Percentiles rank a stretch among this genome's conserved stretches.
These are phyloP conservation scores for Disparrhopalites patrizii DNA, from an alignment of 2,888 invertebrate species.

Conservation along the genomic window DNA sequence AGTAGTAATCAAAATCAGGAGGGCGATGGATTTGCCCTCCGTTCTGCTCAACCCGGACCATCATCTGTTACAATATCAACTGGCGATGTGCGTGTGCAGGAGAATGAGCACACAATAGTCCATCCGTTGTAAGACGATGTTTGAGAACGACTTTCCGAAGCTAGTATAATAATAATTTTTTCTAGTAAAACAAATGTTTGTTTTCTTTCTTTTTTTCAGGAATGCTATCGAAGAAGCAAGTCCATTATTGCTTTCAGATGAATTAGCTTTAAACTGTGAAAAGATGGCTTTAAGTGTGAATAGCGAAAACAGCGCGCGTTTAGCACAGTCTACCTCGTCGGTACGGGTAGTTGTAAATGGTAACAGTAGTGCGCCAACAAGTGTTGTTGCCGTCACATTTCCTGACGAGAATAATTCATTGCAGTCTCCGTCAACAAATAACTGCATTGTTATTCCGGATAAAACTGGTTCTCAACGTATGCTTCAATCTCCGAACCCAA, in stretches of 20 bases:
- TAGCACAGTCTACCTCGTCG: not conserved
- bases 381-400: conserved; percentile 11
- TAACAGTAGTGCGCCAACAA: conserved; percentile 1
- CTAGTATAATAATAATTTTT: too few relatives aligned
- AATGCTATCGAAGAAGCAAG: too few relatives aligned
- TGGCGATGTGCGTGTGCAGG: not conserved
- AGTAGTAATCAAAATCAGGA: not conserved
- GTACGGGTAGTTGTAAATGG: conserved; percentile 7
- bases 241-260: too few relatives aligned
- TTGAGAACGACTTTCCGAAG: too few relatives aligned
- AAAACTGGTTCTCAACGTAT: too few relatives aligned
- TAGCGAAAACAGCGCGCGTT: not conserved
- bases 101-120: not conserved
- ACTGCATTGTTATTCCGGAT: too few relatives aligned
- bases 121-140: not conserved
- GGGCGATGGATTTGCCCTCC: not conserved
- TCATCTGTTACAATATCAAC: not conserved
- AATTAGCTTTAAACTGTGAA: not conserved
- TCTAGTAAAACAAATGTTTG: too few relatives aligned
- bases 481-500: too few relatives aligned
- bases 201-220: too few relatives aligned
- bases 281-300: not conserved
- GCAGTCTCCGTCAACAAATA: too few relatives aligned
- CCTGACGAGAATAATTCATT: too few relatives aligned
- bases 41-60: too few relatives aligned